These are phyloP conservation scores for Drosophila sp. DNA, from an alignment of 1,140 invertebrate genomes.

Conservation along the genomic window DNA sequence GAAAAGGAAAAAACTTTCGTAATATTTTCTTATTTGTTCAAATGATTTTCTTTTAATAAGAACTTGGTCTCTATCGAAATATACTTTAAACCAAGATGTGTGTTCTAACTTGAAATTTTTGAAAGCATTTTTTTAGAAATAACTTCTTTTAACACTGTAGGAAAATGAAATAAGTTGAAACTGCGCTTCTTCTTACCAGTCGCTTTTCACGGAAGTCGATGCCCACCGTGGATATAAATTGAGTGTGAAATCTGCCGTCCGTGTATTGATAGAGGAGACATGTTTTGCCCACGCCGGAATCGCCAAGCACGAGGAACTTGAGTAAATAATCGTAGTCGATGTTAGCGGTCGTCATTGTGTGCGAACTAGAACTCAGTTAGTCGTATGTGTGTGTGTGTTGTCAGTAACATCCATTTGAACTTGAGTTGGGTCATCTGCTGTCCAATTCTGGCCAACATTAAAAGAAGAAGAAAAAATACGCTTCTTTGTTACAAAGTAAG, in stretches of 20 bases:
- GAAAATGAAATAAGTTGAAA: neutral
- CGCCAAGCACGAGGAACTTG: slow-evolving; percentile 97
- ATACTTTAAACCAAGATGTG: no score
- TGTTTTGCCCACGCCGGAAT: slow-evolving; percentile 97
- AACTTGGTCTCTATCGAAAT: no score
- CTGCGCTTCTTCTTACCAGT: slow-evolving; percentile 88
- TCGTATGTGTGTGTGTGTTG: neutral
- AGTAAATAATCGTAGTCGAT: slow-evolving; percentile 98
- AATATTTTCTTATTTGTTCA: no score
- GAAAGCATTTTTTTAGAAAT: no score
- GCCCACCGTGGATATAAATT: slow-evolving; percentile 98
- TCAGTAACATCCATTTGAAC: slow-evolving; percentile 12
- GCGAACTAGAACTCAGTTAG: neutral
- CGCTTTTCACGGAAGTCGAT: slow-evolving; percentile 99
- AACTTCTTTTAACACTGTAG: no score
- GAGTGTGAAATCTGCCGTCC: slow-evolving; percentile 94
- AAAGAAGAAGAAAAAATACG: neutral
- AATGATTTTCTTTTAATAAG: no score
- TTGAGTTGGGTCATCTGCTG: slow-evolving; percentile 19
- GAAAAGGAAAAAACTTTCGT: no score
- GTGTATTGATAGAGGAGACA: slow-evolving; percentile 98
- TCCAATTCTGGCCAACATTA: neutral
- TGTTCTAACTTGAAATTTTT: no score
- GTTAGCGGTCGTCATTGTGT: slow-evolving; percentile 62
- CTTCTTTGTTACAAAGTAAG: no score